Evolutionary conservation across 2,113 vertebrate species (phyloP).

Genomic region (Ammodytes marinus): DNA sequence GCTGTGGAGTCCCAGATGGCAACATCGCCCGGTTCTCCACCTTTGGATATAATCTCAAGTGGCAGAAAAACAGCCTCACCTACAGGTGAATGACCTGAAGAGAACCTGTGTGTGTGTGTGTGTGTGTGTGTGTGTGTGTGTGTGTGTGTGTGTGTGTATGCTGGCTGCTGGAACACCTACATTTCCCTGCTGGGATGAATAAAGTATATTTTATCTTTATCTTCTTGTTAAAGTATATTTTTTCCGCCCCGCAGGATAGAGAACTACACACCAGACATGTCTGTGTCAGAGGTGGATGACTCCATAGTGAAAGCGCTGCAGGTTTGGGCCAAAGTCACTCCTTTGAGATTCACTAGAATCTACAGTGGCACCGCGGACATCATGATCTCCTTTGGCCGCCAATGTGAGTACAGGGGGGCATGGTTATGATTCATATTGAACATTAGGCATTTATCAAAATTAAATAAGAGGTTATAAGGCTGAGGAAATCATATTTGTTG

Average conservation of each 20-base stretch:
- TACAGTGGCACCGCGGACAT: constrained; percentile 87
- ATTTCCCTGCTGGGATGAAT: too few species aligned
- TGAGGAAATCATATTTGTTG: too few species aligned
- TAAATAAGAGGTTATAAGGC: too few species aligned
- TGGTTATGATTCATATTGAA: too few species aligned
- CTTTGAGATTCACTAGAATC: constrained; percentile 86
- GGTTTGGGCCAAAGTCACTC: constrained; percentile 88
- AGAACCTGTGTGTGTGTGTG: too few species aligned
- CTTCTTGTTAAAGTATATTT: accelerated
- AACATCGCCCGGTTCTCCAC: constrained; percentile 73
- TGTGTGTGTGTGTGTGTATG: too few species aligned
- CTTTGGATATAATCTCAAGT: constrained; percentile 83
- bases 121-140: too few species aligned
- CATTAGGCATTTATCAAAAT: too few species aligned
- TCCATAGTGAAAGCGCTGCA: constrained; percentile 85
- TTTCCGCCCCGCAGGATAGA: constrained; percentile 84
- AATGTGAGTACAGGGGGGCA: constrained; percentile 78
- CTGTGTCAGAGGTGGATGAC: constrained; percentile 78
- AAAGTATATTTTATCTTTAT: too few species aligned
- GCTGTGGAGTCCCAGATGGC: constrained; percentile 88
- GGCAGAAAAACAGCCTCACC: constrained; percentile 85
- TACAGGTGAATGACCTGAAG: constrained; percentile 86
- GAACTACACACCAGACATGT: constrained; percentile 88
- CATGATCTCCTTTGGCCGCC: constrained; percentile 86
- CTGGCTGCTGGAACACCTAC: too few species aligned